Conservation (phyloP, 92 coral and sea anemone species). For the Palythoa caribaeorum region DNA sequence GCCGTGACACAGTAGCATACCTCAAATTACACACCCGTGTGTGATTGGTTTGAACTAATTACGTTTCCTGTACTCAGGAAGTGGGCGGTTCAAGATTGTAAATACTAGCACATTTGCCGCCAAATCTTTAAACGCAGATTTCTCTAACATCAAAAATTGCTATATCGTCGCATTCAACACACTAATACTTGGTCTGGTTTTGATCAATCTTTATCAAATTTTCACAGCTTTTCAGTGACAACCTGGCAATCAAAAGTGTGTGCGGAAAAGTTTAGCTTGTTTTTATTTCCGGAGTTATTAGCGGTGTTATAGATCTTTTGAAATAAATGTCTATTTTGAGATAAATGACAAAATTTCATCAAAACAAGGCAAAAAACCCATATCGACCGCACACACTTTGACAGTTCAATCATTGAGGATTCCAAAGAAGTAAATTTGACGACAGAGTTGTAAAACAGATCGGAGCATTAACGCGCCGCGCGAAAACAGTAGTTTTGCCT, state of each 20-base stretch:
- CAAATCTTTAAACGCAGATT: not conserved
- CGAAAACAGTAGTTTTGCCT: too few relatives aligned
- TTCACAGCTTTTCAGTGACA: not conserved
- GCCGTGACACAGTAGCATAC: not conserved
- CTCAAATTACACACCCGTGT: not conserved
- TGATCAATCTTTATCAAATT: not conserved
- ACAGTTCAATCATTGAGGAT: too few relatives aligned
- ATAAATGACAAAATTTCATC: too few relatives aligned
- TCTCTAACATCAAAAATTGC: not conserved
- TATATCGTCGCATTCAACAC: not conserved
- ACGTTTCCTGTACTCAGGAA: not conserved
- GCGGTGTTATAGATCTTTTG: too few relatives aligned
- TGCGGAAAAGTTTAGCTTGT: too few relatives aligned
- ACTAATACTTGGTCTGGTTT: not conserved
- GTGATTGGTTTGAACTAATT: not conserved
- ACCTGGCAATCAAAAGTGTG: not conserved
- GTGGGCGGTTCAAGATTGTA: not conserved
- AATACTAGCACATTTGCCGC: not conserved
- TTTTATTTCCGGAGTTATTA: too few relatives aligned
- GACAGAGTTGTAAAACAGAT: too few relatives aligned
- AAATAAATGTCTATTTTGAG: too few relatives aligned
- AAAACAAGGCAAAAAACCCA: too few relatives aligned
- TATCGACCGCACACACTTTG: too few relatives aligned
- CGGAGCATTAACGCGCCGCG: too few relatives aligned
- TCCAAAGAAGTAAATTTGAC: too few relatives aligned